Percentiles rank a stretch among this genome's conserved stretches.
Evolutionary conservation across 2,113 vertebrate species (phyloP).

Genomic region (Tachysurus vachellii): DNA sequence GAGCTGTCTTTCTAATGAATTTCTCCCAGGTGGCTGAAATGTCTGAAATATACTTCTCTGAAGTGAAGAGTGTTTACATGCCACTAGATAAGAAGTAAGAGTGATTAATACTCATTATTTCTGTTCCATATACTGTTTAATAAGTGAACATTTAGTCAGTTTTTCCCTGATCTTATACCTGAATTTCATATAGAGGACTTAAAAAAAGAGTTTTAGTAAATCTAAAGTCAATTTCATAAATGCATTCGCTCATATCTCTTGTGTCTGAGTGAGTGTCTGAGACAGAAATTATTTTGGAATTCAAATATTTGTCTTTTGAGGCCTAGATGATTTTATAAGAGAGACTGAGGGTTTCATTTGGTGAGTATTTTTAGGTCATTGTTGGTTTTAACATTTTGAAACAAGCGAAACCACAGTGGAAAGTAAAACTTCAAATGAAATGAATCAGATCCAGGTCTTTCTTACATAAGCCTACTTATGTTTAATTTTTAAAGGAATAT

Average conservation of each 20-base stretch:
- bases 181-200: not conserved
- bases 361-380: not conserved
- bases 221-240: no score
- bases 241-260: no score
- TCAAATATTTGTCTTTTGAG: not conserved
- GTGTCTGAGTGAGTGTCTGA: not conserved
- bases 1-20: constrained; percentile 6
- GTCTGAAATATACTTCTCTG: constrained; percentile 10
- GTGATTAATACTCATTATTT: not conserved
- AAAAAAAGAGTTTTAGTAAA: not conserved
- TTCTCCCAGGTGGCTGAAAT: not conserved
- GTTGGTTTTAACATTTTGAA: not conserved
- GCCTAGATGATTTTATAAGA: not conserved
- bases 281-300: not conserved
- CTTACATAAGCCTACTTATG: not conserved
- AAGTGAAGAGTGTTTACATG: constrained; percentile 24
- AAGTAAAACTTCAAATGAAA: not conserved
- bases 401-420: not conserved
- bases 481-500: not conserved
- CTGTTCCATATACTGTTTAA: not conserved
- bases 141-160: not conserved
- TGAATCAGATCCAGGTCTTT: not conserved
- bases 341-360: not conserved
- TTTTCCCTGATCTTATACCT: not conserved
- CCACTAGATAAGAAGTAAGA: not conserved